Conservation (phyloP, 1,140 invertebrate genomes). For the Drosophila arawakana region DNA sequence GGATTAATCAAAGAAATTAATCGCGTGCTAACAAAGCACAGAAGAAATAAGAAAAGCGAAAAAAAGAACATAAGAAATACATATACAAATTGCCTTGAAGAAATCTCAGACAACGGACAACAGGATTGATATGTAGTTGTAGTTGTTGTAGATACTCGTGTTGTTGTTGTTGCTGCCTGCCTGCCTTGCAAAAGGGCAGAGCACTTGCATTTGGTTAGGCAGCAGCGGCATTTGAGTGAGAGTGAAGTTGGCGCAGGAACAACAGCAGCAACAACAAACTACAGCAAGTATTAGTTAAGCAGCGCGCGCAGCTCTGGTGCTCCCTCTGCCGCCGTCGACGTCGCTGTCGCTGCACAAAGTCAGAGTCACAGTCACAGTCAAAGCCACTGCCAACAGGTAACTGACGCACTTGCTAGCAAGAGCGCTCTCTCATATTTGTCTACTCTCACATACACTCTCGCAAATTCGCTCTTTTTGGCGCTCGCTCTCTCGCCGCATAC, state of each 20-base stretch:
- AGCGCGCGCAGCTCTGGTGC: constrained; percentile 23
- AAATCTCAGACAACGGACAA: constrained; percentile 17
- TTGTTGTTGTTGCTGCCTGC: constrained; percentile 16
- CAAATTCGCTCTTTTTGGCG: not conserved
- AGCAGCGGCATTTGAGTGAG: constrained; percentile 82
- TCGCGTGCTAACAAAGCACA: not conserved
- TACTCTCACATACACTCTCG: constrained; percentile 12
- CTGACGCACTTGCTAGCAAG: constrained; percentile 2
- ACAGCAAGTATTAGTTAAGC: constrained; percentile 40
- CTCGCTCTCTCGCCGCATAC: constrained; percentile 59
- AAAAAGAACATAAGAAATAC: not conserved
- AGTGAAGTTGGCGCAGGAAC: constrained; percentile 83
- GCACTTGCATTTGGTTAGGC: constrained; percentile 73
- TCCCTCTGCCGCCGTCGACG: not conserved
- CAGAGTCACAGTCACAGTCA: constrained; percentile 74
- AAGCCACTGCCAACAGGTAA: constrained; percentile 75
- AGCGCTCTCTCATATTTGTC: not conserved
- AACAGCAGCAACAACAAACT: constrained; percentile 30
- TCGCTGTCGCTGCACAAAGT: constrained; percentile 53
- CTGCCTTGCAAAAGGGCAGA: constrained; percentile 49
- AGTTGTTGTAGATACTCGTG: not conserved
- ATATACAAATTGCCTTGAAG: constrained; percentile 13
- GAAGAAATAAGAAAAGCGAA: not conserved
- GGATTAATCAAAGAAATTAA: constrained; percentile 3
- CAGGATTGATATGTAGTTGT: constrained; percentile 32